Base-by-base conservation (phyloP, 2,797 vertebrate species). In the Kryptopterus vitreolus region DNA sequence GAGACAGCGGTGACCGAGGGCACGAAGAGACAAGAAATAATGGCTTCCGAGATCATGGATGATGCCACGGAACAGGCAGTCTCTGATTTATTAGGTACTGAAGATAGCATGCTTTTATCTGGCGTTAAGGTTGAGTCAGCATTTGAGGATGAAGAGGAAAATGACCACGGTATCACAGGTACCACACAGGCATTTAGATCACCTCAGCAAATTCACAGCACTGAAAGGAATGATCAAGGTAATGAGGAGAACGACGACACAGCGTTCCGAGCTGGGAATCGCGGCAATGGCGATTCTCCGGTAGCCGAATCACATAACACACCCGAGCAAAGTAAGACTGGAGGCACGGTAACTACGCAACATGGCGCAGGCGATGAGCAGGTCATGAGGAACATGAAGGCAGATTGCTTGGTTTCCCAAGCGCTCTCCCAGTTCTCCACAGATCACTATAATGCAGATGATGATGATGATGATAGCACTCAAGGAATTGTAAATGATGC, bases 81-180 rank as follows among this genome's bases (percentile, higher is more conserved):
- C 65, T 10, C 22, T 66, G 7, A 20, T 16, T 83, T 87, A 7
- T 77, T 93, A 69, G 76, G 88, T 81, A 46, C 91, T 58, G 89
- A 86, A n/a, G 90, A 89, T 5, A 92, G 91, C 38, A 92, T 81
- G 76, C 88, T 94, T 0, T 91, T 94, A 63, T 93, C 91, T 24
- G 93, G 92, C 13, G 88, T 94, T 43, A 90, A 91, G 57, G 92
- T 93, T 15, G 89, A 93, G 75, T 91, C 92, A 0, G 90, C 89
- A 63, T 88, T 92, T 84, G 94, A 92, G 0, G 91, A 93, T 86
- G 91, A 94, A 62, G 93, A 94, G 2, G 93, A 93, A 35, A 92
- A 88, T 20, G 86, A 85, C 73, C 2, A 33, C 70, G 76, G 59
- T 4, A 69, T 59, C 33, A 48, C 24, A 31, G 73, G 26, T 75